Base-by-base conservation (phyloP, 2,113 vertebrate species). In the Scophthalmus maximus region DNA sequence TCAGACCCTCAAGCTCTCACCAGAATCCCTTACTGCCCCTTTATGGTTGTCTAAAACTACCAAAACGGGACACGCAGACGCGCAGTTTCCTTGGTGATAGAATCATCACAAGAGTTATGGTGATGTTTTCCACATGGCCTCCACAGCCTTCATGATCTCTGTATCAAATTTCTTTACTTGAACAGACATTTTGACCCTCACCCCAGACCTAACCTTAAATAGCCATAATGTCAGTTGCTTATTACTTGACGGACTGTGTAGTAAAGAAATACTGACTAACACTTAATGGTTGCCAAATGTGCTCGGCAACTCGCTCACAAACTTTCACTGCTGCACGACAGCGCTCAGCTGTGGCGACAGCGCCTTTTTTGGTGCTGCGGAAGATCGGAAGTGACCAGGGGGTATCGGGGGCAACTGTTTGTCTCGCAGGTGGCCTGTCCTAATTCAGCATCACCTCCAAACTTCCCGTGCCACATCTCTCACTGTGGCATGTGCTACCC, bases 201-300 rank as follows among this genome's bases (percentile, higher is more conserved):
- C 81, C 80, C 79, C 66, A 73, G 82, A 85, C 81, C 89, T 82
- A 85, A 90, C 87, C 89, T 88, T 89, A 88, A 93, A 92, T 91
- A 88, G 81, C 89, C 83, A 87, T 86, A 86, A 88, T 93, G 89
- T 89, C 86, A 88, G 82, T 59, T 64, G 86, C 82, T 91, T 89
- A 88, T 87, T 87, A 84, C 88, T 89, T 91, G 92, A 91, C 73
- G 44, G 89, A 90, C 83, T 80, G 83, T 26, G 53, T 73, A 76
- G 77, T 87, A 90, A 91, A 91, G 78, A 79, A 76, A 79, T 64
- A 44, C 70, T 53, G 81, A 84, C 85, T 81, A 89, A 88, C 84
- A 65, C 82, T 73, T 94, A 93, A 94, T 93, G 82, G 81, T 90
- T 93, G 79, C 92, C 92, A 93, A 93, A 93, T 93, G 90, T 90